phyloP scores from a whole-genome alignment of 2,113 vertebrate genomes.

The Sebastes fasciatus region DNA sequence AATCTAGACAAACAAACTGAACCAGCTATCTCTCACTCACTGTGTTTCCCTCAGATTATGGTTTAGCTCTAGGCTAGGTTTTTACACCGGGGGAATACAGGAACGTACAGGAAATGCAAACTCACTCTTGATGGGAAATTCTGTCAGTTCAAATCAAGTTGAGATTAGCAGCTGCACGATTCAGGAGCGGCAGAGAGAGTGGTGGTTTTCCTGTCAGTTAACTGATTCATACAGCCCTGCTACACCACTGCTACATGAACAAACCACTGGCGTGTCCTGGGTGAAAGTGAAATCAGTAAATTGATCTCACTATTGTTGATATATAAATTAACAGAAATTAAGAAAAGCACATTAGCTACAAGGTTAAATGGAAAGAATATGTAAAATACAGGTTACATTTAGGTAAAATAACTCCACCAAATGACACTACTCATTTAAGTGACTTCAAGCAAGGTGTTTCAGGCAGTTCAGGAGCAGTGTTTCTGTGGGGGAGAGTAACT shows the following conservation, averaged over 20 bases:
- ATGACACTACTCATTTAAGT: too few relatives aligned
- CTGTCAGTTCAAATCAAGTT: conserved; percentile 5
- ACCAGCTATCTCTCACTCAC: background rate
- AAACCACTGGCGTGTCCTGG: background rate
- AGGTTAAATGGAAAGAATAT: background rate
- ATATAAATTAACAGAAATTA: background rate
- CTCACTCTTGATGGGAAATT: conserved; percentile 12
- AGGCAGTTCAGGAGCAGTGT: too few relatives aligned
- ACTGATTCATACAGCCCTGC: conserved; percentile 34
- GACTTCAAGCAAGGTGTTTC: background rate
- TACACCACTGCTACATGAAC: background rate
- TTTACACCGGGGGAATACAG: background rate
- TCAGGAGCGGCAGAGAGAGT: background rate
- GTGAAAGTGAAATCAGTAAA: background rate
- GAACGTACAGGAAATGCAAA: conserved; percentile 23
- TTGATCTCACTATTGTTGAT: background rate
- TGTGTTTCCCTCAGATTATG: background rate
- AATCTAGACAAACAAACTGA: conserved; percentile 5
- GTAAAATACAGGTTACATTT: background rate
- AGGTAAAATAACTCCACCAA: background rate
- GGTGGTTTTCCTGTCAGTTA: conserved; percentile 78
- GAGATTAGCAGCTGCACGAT: conserved; percentile 28
- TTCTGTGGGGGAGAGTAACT: too few relatives aligned
- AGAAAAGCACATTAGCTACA: background rate
- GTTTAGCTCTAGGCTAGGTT: background rate